These are phyloP conservation scores for Prenolepis imparis DNA, from an alignment of 2,888 invertebrate genomes.

Conservation along the genomic window DNA sequence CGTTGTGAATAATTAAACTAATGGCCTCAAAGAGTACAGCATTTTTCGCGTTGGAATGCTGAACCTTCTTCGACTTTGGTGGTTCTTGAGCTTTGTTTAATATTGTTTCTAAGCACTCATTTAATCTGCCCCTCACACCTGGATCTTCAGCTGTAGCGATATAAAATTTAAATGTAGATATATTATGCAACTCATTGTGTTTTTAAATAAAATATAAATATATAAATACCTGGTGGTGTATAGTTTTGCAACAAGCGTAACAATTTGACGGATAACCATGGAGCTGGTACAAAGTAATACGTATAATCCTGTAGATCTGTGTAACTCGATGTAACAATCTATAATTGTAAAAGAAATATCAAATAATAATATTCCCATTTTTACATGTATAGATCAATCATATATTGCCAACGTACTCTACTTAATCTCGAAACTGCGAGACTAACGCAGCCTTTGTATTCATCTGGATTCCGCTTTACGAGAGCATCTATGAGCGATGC, in stretches of 20 bases:
- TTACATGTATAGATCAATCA: not conserved
- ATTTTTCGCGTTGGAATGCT: slow-evolving; percentile 99
- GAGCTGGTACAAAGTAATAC: slow-evolving; percentile 99
- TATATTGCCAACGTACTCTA: slow-evolving; percentile 87
- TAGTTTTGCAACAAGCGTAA: slow-evolving; percentile 98
- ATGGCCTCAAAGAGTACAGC: slow-evolving; percentile 99
- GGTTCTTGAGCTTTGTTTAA: slow-evolving; percentile 99
- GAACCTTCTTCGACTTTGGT: slow-evolving; percentile 99
- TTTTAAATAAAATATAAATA: not conserved
- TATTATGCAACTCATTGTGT: not conserved
- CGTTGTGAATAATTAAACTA: slow-evolving; percentile 99
- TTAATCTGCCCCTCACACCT: slow-evolving; percentile 97
- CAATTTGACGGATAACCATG: slow-evolving; percentile 99
- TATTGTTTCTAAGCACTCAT: slow-evolving; percentile 99
- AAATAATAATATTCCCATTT: not conserved
- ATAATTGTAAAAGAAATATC: slow-evolving; percentile 77
- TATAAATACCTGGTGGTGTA: slow-evolving; percentile 93
- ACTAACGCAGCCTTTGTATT: slow-evolving; percentile 99
- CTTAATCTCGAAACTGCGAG: slow-evolving; percentile 98
- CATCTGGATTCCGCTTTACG: slow-evolving; percentile 99
- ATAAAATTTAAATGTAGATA: not conserved
- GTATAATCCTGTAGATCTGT: slow-evolving; percentile 99
- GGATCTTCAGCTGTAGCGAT: slow-evolving; percentile 92
- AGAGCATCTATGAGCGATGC: slow-evolving; percentile 99
- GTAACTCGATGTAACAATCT: slow-evolving; percentile 99